phyloP scores from a whole-genome alignment of 2,113 vertebrate species.

The Vicugna pacos region DNA sequence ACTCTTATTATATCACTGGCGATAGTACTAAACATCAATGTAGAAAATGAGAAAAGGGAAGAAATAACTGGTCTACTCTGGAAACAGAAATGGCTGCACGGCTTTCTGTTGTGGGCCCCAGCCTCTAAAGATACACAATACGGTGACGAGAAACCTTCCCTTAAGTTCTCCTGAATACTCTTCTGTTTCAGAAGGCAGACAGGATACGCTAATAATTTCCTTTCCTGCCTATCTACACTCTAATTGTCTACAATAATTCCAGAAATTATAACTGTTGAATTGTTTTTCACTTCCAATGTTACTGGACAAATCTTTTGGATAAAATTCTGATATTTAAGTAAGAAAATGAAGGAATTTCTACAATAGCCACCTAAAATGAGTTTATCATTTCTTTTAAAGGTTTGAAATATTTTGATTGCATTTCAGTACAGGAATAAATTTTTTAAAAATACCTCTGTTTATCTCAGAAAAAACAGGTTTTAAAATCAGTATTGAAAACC shows the following conservation, averaged over 20 bases:
- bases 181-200: neutral
- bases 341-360: neutral
- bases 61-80: neutral
- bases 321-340: neutral
- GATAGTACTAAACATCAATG: neutral
- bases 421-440: neutral
- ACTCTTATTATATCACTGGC: neutral
- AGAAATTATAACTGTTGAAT: neutral
- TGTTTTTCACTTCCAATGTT: neutral
- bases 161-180: neutral
- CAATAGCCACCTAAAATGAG: neutral
- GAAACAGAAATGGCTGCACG: neutral
- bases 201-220: neutral
- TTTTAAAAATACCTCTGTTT: neutral
- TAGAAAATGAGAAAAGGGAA: neutral
- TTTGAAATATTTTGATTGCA: conserved; percentile 6
- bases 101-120: neutral
- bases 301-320: neutral
- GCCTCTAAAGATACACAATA: neutral
- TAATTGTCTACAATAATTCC: neutral
- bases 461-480: neutral
- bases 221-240: neutral
- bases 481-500: neutral
- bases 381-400: neutral
- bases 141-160: neutral